Evolutionary conservation across 2,113 vertebrate genomes (phyloP).

Genomic region (Blennius ocellaris): DNA sequence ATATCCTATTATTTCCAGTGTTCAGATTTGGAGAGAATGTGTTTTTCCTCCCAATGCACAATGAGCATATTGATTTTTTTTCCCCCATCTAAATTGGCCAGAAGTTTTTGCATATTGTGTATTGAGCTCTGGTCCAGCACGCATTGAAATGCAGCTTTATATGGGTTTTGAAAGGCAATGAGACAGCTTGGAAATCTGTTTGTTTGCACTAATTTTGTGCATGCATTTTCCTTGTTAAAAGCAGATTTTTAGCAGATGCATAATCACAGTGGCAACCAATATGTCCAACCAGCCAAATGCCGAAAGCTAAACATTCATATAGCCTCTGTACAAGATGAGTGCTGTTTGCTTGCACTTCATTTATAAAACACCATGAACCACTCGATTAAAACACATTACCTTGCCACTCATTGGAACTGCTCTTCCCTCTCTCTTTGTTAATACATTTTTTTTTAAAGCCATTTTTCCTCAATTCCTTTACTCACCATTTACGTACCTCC

Average conservation of each 20-base stretch:
- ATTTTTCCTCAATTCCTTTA: slow-evolving; percentile 20
- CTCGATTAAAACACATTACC: slow-evolving; percentile 89
- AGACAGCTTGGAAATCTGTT: slow-evolving; percentile 35
- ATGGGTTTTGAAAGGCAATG: slow-evolving; percentile 50
- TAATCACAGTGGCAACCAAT: slow-evolving; percentile 38
- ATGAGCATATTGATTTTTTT: slow-evolving; percentile 72
- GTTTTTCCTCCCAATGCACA: slow-evolving; percentile 47
- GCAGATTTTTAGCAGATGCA: slow-evolving; percentile 49
- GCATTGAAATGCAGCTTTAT: slow-evolving; percentile 50
- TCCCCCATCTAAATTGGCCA: slow-evolving; percentile 61
- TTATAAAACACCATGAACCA: slow-evolving; percentile 74
- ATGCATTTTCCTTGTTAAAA: slow-evolving; percentile 50
- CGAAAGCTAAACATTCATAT: slow-evolving; percentile 32
- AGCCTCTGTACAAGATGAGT: slow-evolving; percentile 16
- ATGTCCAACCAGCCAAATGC: slow-evolving; percentile 40
- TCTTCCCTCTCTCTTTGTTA: neutral
- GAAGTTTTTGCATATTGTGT: slow-evolving; percentile 65
- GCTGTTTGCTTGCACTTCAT: slow-evolving; percentile 75
- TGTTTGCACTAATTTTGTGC: slow-evolving; percentile 41
- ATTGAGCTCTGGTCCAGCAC: slow-evolving; percentile 53
- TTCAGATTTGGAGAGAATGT: slow-evolving; percentile 62
- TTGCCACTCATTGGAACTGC: slow-evolving; percentile 20
- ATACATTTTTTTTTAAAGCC: neutral
- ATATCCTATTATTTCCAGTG: slow-evolving; percentile 64
- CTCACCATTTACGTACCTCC: slow-evolving; percentile 14